Conservation (phyloP, 2,888 invertebrate genomes). For the Chloroclystis v-ata region DNA sequence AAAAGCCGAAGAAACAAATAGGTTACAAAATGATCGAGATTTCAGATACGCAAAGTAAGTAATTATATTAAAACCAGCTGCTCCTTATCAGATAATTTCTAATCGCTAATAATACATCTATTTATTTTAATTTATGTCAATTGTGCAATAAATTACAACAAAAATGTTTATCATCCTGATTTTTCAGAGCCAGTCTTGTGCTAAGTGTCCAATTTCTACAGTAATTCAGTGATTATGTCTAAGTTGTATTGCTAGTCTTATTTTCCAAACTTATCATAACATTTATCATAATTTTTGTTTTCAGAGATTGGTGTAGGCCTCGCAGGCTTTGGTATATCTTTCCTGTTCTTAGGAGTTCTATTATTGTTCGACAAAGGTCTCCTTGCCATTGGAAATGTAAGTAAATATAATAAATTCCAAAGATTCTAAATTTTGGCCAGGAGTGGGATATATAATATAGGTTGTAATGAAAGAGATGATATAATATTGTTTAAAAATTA, state of each 20-base stretch:
- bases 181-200: too few species aligned
- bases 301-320: constrained; percentile 98
- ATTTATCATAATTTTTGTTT: constrained; percentile 50
- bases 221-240: too few species aligned
- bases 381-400: constrained; percentile 99
- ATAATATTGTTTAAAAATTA: too few species aligned
- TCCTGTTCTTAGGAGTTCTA: constrained; percentile 95
- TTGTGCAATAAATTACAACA: constrained; percentile 10
- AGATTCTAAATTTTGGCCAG: too few species aligned
- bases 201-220: too few species aligned
- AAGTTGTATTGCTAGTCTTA: too few species aligned
- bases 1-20: constrained; percentile 24
- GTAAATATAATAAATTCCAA: constrained; percentile 53
- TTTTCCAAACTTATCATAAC: too few species aligned
- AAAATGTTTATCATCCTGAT: too few species aligned
- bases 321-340: constrained; percentile 96
- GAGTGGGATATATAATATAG: too few species aligned
- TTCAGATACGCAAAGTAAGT: constrained; percentile 90
- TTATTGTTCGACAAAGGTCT: constrained; percentile 97
- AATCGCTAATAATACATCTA: not conserved
- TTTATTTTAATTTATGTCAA: constrained; percentile 1
- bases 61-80: constrained; percentile 13
- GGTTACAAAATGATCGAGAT: constrained; percentile 85
- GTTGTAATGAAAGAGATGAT: too few species aligned
- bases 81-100: not conserved